Evolutionary conservation across 2,888 invertebrate species (phyloP).

Genomic region (Brenthis hecate): DNA sequence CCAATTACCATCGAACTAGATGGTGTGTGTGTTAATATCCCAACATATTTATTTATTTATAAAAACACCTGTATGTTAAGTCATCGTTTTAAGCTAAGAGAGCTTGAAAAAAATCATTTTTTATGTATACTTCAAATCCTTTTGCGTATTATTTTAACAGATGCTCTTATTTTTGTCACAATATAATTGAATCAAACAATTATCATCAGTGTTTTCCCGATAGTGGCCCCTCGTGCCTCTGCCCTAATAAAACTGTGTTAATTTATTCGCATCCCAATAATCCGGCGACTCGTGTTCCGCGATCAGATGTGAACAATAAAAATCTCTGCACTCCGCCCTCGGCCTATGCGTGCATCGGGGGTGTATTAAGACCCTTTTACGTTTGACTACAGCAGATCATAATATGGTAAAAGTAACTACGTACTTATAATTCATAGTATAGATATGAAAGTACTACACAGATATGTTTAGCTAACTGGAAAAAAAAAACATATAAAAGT

Average conservation of each 20-base stretch:
- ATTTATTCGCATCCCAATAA: conserved; percentile 66
- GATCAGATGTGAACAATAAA: conserved; percentile 67
- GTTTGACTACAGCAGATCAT: background rate
- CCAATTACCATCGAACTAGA: no score
- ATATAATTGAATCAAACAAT: conserved; percentile 43
- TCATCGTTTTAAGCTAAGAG: background rate
- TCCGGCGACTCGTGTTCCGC: conserved; percentile 54
- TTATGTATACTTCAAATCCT: conserved; percentile 6
- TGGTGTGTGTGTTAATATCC: no score
- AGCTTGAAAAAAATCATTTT: background rate
- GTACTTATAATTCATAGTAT: no score
- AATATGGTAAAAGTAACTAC: background rate
- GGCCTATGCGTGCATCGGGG: conserved; percentile 24
- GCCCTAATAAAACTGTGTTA: conserved; percentile 59
- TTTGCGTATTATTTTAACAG: conserved; percentile 35
- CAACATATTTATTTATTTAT: no score
- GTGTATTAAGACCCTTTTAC: conserved; percentile 30
- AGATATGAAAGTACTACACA: no score
- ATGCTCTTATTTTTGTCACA: conserved; percentile 39
- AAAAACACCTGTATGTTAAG: no score
- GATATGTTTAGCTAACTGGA: no score
- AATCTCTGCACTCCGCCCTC: conserved; percentile 59
- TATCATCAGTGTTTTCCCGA: conserved; percentile 35
- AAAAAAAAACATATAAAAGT: no score
- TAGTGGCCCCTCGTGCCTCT: conserved; percentile 28